A percentile compares a stretch with the other conserved stretches of the same genome.
These are phyloP conservation scores for Callorhinus ursinus DNA, from an alignment of 2,113 vertebrate genomes.

Conservation along the genomic window DNA sequence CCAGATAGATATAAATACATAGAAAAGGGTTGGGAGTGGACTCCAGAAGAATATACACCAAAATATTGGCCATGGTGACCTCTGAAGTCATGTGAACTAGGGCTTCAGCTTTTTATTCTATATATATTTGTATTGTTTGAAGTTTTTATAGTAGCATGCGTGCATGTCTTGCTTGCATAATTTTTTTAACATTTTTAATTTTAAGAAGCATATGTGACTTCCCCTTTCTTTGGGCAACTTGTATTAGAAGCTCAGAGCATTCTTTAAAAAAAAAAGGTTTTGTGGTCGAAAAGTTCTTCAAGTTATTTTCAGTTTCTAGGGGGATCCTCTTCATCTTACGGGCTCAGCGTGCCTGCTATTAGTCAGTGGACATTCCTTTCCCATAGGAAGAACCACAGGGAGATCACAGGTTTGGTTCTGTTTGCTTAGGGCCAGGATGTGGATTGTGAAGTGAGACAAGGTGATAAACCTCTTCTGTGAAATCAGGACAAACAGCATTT, in stretches of 20 bases:
- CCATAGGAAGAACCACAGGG: not conserved
- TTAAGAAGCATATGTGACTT: not conserved
- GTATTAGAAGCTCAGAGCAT: not conserved
- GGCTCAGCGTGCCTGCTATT: not conserved
- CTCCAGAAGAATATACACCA: not conserved
- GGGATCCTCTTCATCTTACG: not conserved
- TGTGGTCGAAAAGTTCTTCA: constrained; percentile 32
- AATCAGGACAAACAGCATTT: not conserved
- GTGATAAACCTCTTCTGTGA: not conserved
- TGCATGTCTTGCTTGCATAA: not conserved
- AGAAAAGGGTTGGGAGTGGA: not conserved
- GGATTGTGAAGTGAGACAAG: not conserved
- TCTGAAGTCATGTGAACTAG: not conserved
- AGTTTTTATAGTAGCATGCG: not conserved
- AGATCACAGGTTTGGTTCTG: not conserved
- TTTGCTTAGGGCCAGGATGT: not conserved
- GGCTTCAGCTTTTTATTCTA: not conserved
- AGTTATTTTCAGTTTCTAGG: constrained; percentile 47
- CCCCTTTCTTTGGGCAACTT: constrained; percentile 11
- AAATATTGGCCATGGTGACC: not conserved
- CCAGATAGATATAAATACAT: not conserved
- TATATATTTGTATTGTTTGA: not conserved
- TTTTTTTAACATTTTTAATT: constrained; percentile 30
- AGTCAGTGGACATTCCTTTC: not conserved
- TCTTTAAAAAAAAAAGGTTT: not conserved